Conservation (phyloP, 2,888 invertebrate species). For the Conchocele bisecta region DNA sequence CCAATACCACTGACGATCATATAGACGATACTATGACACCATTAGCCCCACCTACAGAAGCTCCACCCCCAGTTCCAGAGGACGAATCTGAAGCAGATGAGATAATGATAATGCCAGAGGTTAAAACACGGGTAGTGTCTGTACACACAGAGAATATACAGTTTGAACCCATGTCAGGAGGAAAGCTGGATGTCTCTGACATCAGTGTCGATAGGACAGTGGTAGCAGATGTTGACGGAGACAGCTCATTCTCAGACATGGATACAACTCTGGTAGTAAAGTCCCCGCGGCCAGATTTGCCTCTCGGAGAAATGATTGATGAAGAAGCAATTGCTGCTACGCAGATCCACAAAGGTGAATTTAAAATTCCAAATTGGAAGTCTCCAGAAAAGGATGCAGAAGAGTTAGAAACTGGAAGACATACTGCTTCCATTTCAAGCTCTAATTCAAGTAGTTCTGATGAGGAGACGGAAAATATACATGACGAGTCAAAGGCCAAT, state of each 20-base stretch:
- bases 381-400: background rate
- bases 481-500: background rate
- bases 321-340: constrained; percentile 66
- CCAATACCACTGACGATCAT: constrained; percentile 21
- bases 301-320: constrained; percentile 49
- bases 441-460: too few species aligned
- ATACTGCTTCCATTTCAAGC: too few species aligned
- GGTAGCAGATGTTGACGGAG: constrained; percentile 31
- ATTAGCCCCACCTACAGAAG: constrained; percentile 29
- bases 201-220: constrained; percentile 35
- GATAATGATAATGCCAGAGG: constrained; percentile 39
- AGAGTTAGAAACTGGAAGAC: too few species aligned
- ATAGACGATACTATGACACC: background rate
- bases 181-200: constrained; percentile 27
- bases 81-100: constrained; percentile 51
- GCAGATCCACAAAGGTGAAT: constrained; percentile 45
- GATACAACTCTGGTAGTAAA: constrained; percentile 44
- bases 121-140: constrained; percentile 19
- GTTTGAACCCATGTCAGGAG: constrained; percentile 35
- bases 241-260: constrained; percentile 54
- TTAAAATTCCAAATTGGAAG: background rate
- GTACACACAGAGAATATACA: constrained; percentile 51
- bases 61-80: constrained; percentile 43
- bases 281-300: constrained; percentile 40
- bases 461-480: background rate